Percentiles rank a stretch among this genome's conserved stretches.
phyloP scores from a whole-genome alignment of 1,140 invertebrate species.

The Pseudomyrmex dendroicus region DNA sequence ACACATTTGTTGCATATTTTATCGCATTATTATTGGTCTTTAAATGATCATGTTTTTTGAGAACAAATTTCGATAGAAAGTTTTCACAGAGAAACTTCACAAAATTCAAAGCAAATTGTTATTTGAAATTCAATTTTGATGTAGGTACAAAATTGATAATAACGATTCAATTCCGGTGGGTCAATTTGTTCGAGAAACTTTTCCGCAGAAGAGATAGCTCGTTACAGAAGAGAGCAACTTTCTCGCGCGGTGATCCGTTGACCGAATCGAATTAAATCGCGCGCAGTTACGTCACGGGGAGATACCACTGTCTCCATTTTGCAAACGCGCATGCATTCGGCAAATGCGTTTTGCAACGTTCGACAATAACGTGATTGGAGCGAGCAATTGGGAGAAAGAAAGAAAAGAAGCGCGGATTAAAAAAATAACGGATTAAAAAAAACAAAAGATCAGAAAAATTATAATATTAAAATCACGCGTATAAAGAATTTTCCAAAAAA shows the following conservation, averaged over 20 bases:
- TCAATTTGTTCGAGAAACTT: slow-evolving; percentile 71
- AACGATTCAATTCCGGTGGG: neutral
- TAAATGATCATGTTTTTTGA: too few relatives aligned
- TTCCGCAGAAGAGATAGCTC: slow-evolving; percentile 59
- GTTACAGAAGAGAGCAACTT: slow-evolving; percentile 81
- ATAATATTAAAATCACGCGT: neutral
- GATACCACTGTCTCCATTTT: neutral
- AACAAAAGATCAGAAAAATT: neutral
- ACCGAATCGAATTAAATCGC: slow-evolving; percentile 80
- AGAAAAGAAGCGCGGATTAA: neutral
- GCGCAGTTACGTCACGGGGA: slow-evolving; percentile 75
- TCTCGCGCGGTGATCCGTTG: slow-evolving; percentile 77
- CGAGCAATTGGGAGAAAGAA: neutral
- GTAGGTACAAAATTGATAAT: neutral
- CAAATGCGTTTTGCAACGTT: slow-evolving; percentile 24
- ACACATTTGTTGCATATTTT: too few relatives aligned
- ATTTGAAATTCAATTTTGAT: too few relatives aligned
- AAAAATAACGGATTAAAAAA: neutral
- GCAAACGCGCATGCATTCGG: neutral
- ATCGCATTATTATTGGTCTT: too few relatives aligned
- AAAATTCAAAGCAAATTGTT: too few relatives aligned
- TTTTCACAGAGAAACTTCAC: too few relatives aligned
- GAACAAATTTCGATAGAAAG: too few relatives aligned
- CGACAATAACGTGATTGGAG: neutral
- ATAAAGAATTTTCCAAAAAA: neutral